A percentile compares a stretch with the other conserved stretches of the same genome.
Conservation (phyloP, 2,797 vertebrate genomes). For the Alcedo atthis region DNA sequence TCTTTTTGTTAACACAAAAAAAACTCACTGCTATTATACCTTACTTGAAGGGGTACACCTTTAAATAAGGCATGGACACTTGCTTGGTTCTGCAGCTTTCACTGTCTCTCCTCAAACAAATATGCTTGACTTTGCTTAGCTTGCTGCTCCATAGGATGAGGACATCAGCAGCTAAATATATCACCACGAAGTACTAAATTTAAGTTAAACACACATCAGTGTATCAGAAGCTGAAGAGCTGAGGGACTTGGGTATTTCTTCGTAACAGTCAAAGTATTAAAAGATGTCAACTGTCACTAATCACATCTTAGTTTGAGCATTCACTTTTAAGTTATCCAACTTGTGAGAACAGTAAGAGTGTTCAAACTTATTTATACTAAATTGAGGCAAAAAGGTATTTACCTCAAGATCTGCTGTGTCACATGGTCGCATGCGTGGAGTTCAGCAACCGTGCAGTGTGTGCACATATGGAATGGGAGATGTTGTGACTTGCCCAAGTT, state of each 20-base stretch:
- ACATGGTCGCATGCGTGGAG: background rate
- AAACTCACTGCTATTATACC: background rate
- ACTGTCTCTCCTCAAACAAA: background rate
- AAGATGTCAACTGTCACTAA: background rate
- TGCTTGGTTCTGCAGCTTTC: background rate
- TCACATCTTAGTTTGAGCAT: background rate
- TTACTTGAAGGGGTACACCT: background rate
- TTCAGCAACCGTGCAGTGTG: background rate
- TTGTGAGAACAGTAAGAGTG: background rate
- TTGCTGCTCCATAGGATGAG: background rate
- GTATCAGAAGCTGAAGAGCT: background rate
- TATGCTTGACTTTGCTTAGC: background rate
- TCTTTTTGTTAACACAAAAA: background rate
- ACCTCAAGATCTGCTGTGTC: background rate
- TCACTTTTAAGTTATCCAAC: background rate
- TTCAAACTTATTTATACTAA: background rate
- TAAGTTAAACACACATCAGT: background rate
- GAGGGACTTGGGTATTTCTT: background rate
- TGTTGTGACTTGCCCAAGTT: background rate
- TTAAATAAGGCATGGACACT: background rate
- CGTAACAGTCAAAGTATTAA: background rate
- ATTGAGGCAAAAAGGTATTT: background rate
- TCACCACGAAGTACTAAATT: accelerated
- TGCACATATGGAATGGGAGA: background rate
- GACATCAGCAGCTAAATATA: background rate